Conservation (phyloP, 2,797 vertebrate species). For the Naso thynnoides region DNA sequence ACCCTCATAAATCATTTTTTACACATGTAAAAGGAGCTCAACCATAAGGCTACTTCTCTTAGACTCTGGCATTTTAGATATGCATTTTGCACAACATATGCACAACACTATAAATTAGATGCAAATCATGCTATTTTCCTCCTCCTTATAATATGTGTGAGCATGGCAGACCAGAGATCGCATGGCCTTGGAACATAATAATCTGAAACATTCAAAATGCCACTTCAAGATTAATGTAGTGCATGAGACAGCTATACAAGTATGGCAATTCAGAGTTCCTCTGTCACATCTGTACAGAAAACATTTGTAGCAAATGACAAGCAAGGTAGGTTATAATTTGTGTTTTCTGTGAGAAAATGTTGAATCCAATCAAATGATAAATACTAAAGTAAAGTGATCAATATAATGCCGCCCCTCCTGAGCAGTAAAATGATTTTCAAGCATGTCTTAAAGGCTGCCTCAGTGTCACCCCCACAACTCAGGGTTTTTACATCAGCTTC, state of each 20-base stretch:
- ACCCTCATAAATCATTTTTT: neutral
- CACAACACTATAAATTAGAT: slow-evolving; percentile 36
- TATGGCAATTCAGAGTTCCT: neutral
- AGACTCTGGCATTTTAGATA: slow-evolving; percentile 21
- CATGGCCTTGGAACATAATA: slow-evolving; percentile 4
- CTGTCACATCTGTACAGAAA: neutral
- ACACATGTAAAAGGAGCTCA: neutral
- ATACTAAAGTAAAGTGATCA: neutral
- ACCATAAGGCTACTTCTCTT: slow-evolving; percentile 25
- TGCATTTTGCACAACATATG: slow-evolving; percentile 23
- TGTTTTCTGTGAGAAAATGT: neutral
- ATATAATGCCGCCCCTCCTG: neutral
- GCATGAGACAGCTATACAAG: neutral
- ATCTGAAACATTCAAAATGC: slow-evolving; percentile 25
- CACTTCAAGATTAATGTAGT: neutral
- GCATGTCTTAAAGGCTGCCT: neutral
- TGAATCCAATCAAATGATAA: neutral
- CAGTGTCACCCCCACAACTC: slow-evolving; percentile 4
- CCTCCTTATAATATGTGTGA: slow-evolving; percentile 6
- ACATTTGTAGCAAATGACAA: slow-evolving; percentile 3
- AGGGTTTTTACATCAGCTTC: slow-evolving; percentile 1
- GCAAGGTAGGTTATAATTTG: neutral
- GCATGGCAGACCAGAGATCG: neutral
- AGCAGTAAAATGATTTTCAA: neutral
- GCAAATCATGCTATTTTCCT: slow-evolving; percentile 28